Evolutionary conservation across 2,113 vertebrate species (phyloP).

Genomic region (Pterocles orientalis): DNA sequence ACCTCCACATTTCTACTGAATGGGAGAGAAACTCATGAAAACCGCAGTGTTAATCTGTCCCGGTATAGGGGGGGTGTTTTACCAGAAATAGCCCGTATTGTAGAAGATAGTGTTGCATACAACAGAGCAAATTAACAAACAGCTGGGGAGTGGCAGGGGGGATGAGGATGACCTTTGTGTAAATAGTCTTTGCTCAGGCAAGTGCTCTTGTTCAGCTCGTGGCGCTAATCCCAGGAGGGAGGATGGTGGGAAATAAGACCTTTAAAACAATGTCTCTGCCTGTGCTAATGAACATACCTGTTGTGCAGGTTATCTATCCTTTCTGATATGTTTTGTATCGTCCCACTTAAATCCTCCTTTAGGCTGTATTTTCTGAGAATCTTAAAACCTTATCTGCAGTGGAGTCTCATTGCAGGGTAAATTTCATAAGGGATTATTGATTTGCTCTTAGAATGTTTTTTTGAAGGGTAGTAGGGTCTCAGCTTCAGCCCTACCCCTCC

Average conservation of each 20-base stretch:
- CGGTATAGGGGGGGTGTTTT: neutral
- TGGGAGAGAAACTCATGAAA: neutral
- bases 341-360: neutral
- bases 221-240: neutral
- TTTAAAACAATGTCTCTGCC: neutral
- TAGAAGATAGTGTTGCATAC: neutral
- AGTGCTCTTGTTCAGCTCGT: neutral
- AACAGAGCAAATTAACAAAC: neutral
- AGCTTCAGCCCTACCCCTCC: neutral
- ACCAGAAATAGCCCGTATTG: neutral
- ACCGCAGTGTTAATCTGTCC: neutral
- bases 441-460: neutral
- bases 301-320: neutral
- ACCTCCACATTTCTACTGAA: neutral
- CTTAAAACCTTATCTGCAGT: constrained; percentile 14
- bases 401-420: neutral
- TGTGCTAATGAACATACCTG: neutral
- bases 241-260: neutral
- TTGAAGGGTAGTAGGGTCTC: neutral
- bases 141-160: neutral
- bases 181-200: neutral
- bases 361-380: neutral
- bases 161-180: neutral
- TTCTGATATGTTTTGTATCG: neutral
- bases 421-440: neutral